These are phyloP conservation scores for Myotis vivesi DNA, from an alignment of 2,797 vertebrate species.

Conservation along the genomic window DNA sequence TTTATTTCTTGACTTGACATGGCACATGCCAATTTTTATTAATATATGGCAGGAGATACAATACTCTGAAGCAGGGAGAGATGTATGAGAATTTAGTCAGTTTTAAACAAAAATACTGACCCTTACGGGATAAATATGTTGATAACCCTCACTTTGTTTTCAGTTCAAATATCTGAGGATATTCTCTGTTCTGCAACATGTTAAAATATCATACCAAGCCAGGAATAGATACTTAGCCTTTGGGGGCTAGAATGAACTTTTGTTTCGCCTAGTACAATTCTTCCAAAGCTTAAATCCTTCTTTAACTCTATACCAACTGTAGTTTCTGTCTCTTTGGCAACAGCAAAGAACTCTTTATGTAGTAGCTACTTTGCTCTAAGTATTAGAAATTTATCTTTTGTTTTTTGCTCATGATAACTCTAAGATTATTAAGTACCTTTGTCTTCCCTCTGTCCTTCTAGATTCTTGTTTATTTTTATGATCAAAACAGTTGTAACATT, in stretches of 20 bases:
- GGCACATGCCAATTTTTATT: background rate
- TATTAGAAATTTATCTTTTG: background rate
- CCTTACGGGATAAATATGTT: background rate
- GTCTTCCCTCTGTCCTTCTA: background rate
- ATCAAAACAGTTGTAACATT: background rate
- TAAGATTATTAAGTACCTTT: background rate
- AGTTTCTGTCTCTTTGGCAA: background rate
- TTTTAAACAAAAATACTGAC: constrained; percentile 1
- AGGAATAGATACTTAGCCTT: background rate
- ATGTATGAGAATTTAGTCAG: background rate
- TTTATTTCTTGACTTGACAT: background rate
- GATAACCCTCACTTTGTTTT: background rate
- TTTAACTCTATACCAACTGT: background rate
- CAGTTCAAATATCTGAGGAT: background rate
- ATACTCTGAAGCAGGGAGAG: background rate
- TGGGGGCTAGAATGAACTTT: background rate
- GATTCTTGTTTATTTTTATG: background rate
- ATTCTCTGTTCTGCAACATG: background rate
- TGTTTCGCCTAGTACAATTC: background rate
- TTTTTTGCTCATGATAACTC: background rate
- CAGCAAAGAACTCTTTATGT: background rate
- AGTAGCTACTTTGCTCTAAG: background rate
- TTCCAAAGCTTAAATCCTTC: background rate
- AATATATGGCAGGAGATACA: background rate
- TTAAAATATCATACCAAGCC: background rate